Conservation (phyloP, 1,140 invertebrate species). For the Sycophaga agraensis region DNA sequence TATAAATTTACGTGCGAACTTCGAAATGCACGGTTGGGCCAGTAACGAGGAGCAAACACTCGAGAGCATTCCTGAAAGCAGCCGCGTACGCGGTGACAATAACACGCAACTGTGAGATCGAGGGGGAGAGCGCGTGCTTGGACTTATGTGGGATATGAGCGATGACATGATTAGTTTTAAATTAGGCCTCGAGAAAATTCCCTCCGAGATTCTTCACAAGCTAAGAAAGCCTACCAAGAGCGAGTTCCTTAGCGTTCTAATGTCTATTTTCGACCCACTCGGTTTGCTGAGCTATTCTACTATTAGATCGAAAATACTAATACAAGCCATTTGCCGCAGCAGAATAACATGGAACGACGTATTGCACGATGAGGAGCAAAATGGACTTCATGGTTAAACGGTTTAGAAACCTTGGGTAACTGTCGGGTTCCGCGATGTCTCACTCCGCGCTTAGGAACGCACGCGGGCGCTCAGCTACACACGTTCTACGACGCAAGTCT, state of each 20-base stretch:
- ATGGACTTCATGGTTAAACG: neutral
- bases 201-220: neutral
- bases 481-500: neutral
- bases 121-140: neutral
- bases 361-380: neutral
- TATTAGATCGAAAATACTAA: constrained; percentile 43
- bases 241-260: constrained; percentile 33
- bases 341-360: constrained; percentile 10
- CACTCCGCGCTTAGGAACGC: too few species aligned
- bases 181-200: neutral
- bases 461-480: neutral
- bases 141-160: neutral
- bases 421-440: neutral
- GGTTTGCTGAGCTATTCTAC: constrained; percentile 43
- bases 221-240: constrained; percentile 33
- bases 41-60: neutral
- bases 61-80: neutral
- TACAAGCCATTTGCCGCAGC: constrained; percentile 42
- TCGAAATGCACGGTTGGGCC: constrained; percentile 13
- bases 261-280: constrained; percentile 45
- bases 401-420: neutral
- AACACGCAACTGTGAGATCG: neutral
- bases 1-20: constrained; percentile 31
- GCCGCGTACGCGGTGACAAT: neutral
- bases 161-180: neutral